phyloP scores from a whole-genome alignment of 2,113 vertebrate genomes.

The Malaclemys terrapin region DNA sequence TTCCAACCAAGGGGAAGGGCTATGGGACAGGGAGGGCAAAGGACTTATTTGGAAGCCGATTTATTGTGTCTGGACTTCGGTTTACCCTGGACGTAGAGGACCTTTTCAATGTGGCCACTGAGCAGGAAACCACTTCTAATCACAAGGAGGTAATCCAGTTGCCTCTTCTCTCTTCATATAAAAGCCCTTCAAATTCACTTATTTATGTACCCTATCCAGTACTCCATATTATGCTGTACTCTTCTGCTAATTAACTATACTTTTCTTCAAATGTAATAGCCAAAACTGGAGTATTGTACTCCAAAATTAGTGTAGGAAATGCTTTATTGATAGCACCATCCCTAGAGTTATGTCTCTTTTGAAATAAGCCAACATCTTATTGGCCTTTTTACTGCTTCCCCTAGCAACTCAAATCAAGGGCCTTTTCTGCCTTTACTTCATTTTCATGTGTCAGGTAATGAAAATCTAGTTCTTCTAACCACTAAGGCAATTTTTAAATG shows the following conservation, averaged over 20 bases:
- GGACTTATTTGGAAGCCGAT: slow-evolving; percentile 17
- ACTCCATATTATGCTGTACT: neutral
- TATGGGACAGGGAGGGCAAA: neutral
- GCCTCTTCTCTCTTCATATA: neutral
- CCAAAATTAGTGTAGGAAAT: neutral
- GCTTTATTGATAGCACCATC: neutral
- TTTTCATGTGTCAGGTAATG: neutral
- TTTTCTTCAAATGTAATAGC: neutral
- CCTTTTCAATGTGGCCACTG: neutral
- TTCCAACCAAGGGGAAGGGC: neutral
- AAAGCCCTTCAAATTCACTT: neutral
- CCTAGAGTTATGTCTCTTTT: neutral
- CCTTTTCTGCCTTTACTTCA: neutral
- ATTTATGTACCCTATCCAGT: neutral
- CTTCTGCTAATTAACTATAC: neutral
- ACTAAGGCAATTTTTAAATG: neutral
- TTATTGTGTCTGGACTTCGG: slow-evolving; percentile 13
- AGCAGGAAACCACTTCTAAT: neutral
- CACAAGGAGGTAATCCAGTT: neutral
- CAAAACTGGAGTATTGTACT: neutral
- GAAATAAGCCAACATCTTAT: neutral
- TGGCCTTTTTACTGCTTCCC: neutral
- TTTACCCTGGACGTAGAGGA: slow-evolving; percentile 34
- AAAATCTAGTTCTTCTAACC: neutral
- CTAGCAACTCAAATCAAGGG: neutral